Base-by-base conservation (phyloP, 2,888 invertebrate species). In the Andrena camellia region DNA sequence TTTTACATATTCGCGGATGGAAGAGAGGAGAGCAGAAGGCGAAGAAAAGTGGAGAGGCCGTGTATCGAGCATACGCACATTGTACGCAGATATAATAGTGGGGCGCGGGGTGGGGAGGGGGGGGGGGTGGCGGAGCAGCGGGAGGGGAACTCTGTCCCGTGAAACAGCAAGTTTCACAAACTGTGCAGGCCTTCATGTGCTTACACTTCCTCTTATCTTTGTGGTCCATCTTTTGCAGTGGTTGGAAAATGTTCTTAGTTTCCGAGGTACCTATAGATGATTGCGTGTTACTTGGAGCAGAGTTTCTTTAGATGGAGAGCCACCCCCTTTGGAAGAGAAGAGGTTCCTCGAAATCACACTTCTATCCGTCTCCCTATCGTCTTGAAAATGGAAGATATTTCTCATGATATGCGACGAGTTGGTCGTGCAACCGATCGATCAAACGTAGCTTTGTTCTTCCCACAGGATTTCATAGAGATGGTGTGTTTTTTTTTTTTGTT, bases 1-100 rank as follows among this genome's bases (percentile, higher is more conserved):
- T 77, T 83, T 85, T 80, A 83, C 84, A 71, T 85, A 78, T 64
- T 68, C 74, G 75, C 29, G 23, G 31, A 42, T 42, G 31, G 60
- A 72, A 57, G 63, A 68, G 50, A 33, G 31, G 57, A 69, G 1
- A 10, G 31, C 2, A 10, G 63, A 63, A 26, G 33, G 59, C 23
- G 52, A 52, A 20, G 59, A 26, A 57, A 8, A 26, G 33, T 31
- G 33, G 33, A 52, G 50, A 62, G n/a, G 8, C 29, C 60, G 35
- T 57, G n/a, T n/a, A n/a, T 29, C 48, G 29, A 31, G 31, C 31
- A 52, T 31, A 29, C 60, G 31, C 23, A 26, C 13, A 69, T 68
- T 42, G 54, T 64, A 50, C 66, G 17, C 31, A n/a, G 54, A 29
- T 70, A 75, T 60, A 75, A 80, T 42, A 60, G 31, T 35, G 33